These are phyloP conservation scores for Euzetes globulus DNA, from an alignment of 2,888 invertebrate species.

Conservation along the genomic window DNA sequence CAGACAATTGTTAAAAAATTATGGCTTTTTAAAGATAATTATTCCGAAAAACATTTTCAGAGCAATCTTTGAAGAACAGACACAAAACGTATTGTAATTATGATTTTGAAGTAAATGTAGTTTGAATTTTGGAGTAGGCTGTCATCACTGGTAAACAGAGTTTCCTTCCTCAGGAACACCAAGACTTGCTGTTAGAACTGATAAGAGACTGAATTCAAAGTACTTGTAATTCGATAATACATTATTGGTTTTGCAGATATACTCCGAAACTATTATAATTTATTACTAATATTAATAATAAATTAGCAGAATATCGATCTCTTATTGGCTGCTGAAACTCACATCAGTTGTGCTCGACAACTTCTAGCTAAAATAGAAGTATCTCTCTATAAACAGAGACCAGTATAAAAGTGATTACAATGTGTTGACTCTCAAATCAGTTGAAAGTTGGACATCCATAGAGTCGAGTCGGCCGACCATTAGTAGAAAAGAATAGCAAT, in stretches of 20 bases:
- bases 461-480: neutral
- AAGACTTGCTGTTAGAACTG: slow-evolving; percentile 24
- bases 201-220: slow-evolving; percentile 19
- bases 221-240: too few relatives aligned
- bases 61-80: slow-evolving; percentile 5
- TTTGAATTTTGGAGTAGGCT: slow-evolving; percentile 1
- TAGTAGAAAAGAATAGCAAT: neutral
- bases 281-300: too few relatives aligned
- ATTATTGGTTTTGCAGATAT: too few relatives aligned
- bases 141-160: slow-evolving; percentile 18
- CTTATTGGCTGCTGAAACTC: neutral
- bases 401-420: neutral
- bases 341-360: too few relatives aligned
- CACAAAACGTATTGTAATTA: slow-evolving; percentile 20
- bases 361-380: neutral
- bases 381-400: neutral
- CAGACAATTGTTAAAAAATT: neutral
- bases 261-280: too few relatives aligned
- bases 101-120: slow-evolving; percentile 12
- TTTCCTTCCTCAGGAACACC: slow-evolving; percentile 27
- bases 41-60: neutral
- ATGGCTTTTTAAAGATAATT: slow-evolving; percentile 22
- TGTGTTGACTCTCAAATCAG: neutral
- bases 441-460: neutral
- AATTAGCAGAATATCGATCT: neutral